Conservation (phyloP, 2,797 vertebrate genomes). For the Scolopax bukidnonensis region DNA sequence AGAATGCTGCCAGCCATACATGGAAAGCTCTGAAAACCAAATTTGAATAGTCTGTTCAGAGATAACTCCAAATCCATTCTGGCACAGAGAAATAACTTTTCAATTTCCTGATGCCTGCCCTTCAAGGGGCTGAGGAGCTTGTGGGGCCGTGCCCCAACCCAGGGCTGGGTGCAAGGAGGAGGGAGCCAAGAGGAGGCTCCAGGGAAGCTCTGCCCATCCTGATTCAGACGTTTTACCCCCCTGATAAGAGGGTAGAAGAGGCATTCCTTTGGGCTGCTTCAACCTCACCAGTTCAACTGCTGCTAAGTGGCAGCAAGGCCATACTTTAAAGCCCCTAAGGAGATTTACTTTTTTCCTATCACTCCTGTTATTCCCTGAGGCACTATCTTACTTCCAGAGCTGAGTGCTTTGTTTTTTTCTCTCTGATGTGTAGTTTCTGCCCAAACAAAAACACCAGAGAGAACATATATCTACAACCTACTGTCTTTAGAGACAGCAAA, state of each 20-base stretch:
- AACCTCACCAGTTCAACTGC: rapidly evolving
- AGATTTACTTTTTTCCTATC: not conserved
- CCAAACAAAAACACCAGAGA: not conserved
- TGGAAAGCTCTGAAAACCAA: constrained; percentile 29
- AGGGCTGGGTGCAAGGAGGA: not conserved
- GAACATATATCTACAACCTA: not conserved
- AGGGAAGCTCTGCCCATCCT: rapidly evolving
- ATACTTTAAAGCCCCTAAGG: not conserved
- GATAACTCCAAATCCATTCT: not conserved
- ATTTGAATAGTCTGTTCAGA: constrained; percentile 21
- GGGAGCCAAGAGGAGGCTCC: not conserved
- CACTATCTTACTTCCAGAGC: not conserved
- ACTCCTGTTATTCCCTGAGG: not conserved
- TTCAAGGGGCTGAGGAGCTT: not conserved
- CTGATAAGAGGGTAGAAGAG: not conserved
- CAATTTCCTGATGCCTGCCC: not conserved
- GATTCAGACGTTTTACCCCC: not conserved
- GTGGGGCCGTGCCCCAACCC: not conserved
- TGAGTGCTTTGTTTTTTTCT: not conserved
- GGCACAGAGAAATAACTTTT: not conserved
- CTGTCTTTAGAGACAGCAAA: not conserved
- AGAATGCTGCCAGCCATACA: constrained; percentile 54
- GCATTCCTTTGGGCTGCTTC: not conserved
- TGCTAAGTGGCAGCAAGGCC: not conserved
- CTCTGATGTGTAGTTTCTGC: not conserved